A percentile compares a stretch with the other conserved stretches of the same genome.
These are phyloP conservation scores for Hydropsyche betteni DNA, from an alignment of 2,888 invertebrate genomes.

Conservation along the genomic window DNA sequence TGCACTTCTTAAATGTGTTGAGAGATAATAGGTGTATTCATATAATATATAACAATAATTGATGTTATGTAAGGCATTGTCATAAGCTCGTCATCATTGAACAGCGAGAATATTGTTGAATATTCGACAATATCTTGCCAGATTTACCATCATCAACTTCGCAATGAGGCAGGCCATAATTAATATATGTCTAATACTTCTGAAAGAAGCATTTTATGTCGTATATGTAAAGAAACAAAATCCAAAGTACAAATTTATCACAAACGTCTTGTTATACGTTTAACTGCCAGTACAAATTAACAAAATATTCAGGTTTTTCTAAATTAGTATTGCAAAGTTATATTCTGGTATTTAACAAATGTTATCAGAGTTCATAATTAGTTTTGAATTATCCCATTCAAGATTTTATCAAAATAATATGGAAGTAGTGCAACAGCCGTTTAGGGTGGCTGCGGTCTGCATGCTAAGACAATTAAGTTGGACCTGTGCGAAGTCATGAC, in stretches of 20 bases:
- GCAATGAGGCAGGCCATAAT: conserved; percentile 44
- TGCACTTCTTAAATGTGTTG: conserved; percentile 52
- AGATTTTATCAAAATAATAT: conserved; percentile 57
- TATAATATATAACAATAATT: conserved; percentile 51
- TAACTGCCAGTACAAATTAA: conserved; percentile 66
- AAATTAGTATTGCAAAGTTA: conserved; percentile 52
- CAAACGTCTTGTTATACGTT: conserved; percentile 60
- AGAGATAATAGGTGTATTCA: conserved; percentile 51
- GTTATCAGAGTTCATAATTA: conserved; percentile 64
- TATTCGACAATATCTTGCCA: background rate
- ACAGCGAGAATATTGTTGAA: background rate
- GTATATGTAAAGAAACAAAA: conserved; percentile 48
- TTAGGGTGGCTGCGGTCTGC: conserved; percentile 53
- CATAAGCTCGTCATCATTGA: conserved; percentile 39
- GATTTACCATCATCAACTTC: conserved; percentile 23
- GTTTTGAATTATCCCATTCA: conserved; percentile 60
- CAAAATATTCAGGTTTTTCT: conserved; percentile 61
- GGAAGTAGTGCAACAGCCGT: conserved; percentile 58
- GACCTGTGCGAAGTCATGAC: conserved; percentile 41
- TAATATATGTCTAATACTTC: conserved; percentile 50
- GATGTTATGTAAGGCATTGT: conserved; percentile 51
- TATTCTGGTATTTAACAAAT: conserved; percentile 52
- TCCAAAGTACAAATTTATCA: conserved; percentile 64
- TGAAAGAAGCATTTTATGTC: conserved; percentile 50
- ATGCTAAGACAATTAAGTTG: conserved; percentile 53